Base-by-base conservation (phyloP, 1,140 invertebrate genomes). In the Halyomorpha halys region DNA sequence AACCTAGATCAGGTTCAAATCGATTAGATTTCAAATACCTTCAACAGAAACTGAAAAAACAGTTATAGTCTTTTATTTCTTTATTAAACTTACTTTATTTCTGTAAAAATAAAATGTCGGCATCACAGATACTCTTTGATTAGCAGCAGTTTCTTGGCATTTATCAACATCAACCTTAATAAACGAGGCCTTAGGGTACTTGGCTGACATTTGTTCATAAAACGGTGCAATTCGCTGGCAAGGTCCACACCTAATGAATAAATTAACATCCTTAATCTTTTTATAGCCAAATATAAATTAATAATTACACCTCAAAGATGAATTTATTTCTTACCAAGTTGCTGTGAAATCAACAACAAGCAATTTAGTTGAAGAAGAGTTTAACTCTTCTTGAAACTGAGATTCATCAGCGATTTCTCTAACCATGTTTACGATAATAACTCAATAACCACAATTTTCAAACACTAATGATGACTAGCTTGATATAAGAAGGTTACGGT, bases 21-120 rank as follows among this genome's bases (percentile, higher is more conserved):
- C 16, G 6, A 53, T 9, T 53, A 39, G 1, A 9, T 9, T 60
- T 39, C 19, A 44, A 60, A 59, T n/a, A 21, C 27, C 34, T 19
- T 21, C 19, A 44, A 19, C 18, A 18, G 21, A 27, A 30, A 56
- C 15, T 4, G 15, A 56, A 18, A 23, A 56, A 56, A 6, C 15
- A 4, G 16, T 5, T 5, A 27, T 15, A 21, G n/a, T 3, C 47
- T 8, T 49, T 49, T 21, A 19, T 5, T 47, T 47, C 14, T 18
- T 15, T 11, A 13, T 44, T 18, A 18, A 19, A 53, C 70, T 71
- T 73, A 84, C 82, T 74, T 85, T 82, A 73, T 95, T 97, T 67
- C 86, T 84, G 73, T 93, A 97, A 72, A 98, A 94, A 66, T 96
- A 87, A 73, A 99, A 99, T 8, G 97, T 99, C 9, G 97, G 97